Percentiles rank a stretch among this genome's conserved stretches.
Conservation (phyloP, 2,797 vertebrate genomes). For the Scomberomorus guttatus region DNA sequence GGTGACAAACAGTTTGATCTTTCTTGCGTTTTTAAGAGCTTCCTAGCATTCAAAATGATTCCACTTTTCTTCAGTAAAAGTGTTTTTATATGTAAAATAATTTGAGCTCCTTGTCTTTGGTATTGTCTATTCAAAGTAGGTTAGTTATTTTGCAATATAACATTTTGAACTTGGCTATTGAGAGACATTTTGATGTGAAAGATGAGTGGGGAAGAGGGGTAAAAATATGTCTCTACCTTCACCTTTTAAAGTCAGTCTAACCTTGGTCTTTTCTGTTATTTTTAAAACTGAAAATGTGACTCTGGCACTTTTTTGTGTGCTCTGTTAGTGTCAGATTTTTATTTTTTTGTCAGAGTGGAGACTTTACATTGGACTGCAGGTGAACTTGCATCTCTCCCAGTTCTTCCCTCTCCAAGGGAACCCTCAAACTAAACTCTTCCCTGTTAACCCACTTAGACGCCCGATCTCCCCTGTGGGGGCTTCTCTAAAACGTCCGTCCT, state of each 20-base stretch:
- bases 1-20: constrained; percentile 79
- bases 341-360: constrained; percentile 52
- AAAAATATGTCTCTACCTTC: constrained; percentile 45
- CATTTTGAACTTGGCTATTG: constrained; percentile 63
- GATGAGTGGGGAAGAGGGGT: constrained; percentile 74
- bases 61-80: constrained; percentile 72
- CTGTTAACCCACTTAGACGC: constrained; percentile 76
- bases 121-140: constrained; percentile 61
- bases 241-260: constrained; percentile 60
- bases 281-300: constrained; percentile 72
- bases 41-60: constrained; percentile 71
- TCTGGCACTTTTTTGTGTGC: constrained; percentile 50
- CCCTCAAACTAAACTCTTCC: constrained; percentile 75
- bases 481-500: constrained; percentile 65
- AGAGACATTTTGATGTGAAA: constrained; percentile 53
- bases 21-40: constrained; percentile 64
- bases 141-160: constrained; percentile 65
- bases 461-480: constrained; percentile 68
- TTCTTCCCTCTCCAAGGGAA: constrained; percentile 69
- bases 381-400: constrained; percentile 71
- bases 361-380: constrained; percentile 65
- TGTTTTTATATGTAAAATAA: constrained; percentile 81
- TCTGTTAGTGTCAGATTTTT: constrained; percentile 53
- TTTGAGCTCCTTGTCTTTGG: constrained; percentile 58
- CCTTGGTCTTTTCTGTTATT: constrained; percentile 36